A percentile compares a stretch with the other conserved stretches of the same genome.
Conservation (phyloP, 2,888 invertebrate genomes). For the Lydus trimaculatus region DNA sequence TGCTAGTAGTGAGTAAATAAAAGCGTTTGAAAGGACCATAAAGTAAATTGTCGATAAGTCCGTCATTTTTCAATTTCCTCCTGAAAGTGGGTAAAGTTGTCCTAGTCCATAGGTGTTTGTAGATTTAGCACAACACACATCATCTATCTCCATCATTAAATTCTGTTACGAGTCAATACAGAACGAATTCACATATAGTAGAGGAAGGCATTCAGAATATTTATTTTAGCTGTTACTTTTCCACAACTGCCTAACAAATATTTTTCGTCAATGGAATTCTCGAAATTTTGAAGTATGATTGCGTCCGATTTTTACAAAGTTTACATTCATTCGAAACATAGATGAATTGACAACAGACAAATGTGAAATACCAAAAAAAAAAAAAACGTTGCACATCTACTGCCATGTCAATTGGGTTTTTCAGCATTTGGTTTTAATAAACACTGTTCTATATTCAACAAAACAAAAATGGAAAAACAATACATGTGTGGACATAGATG, state of each 20-base stretch:
- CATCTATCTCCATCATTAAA: slow-evolving; percentile 50
- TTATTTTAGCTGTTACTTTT: slow-evolving; percentile 38
- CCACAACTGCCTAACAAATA: slow-evolving; percentile 32
- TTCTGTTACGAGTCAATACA: slow-evolving; percentile 41
- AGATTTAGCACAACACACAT: slow-evolving; percentile 40
- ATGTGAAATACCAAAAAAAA: neutral
- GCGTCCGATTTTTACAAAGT: slow-evolving; percentile 22
- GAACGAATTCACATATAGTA: slow-evolving; percentile 31
- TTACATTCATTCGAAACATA: slow-evolving; percentile 10
- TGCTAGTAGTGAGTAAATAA: slow-evolving; percentile 30
- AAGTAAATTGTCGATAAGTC: slow-evolving; percentile 43
- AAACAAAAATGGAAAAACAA: no score
- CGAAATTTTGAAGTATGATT: slow-evolving; percentile 27
- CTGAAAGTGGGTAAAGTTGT: slow-evolving; percentile 40
- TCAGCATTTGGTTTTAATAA: neutral
- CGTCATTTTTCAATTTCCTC: slow-evolving; percentile 43
- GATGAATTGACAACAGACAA: neutral
- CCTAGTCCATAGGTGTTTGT: slow-evolving; percentile 41
- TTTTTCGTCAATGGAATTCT: slow-evolving; percentile 18
- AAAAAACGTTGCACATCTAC: neutral
- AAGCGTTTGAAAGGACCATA: slow-evolving; percentile 33
- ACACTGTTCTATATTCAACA: neutral
- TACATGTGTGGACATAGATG: no score
- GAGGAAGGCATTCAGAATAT: slow-evolving; percentile 39
- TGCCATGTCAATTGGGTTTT: neutral